Conservation (phyloP, 2,113 vertebrate genomes). For the Salvelinus alpinus region DNA sequence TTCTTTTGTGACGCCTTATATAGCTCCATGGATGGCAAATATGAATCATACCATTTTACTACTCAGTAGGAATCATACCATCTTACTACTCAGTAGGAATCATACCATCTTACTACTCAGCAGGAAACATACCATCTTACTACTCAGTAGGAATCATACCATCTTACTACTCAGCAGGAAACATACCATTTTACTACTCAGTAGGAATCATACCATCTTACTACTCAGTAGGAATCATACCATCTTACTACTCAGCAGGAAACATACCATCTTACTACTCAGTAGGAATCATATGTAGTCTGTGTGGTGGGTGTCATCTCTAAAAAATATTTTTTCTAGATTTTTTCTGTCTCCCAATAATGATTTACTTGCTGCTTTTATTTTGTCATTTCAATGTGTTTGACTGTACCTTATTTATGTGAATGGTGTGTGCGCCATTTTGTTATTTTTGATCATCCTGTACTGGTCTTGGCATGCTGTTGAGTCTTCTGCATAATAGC, state of each 20-base stretch:
- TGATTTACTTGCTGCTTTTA: conserved; percentile 48
- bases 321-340: conserved; percentile 21
- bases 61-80: background rate
- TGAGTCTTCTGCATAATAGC: background rate
- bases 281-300: conserved; percentile 12
- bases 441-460: conserved; percentile 23
- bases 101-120: no score
- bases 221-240: no score
- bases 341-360: conserved; percentile 24
- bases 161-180: background rate
- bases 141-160: background rate
- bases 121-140: background rate
- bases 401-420: conserved; percentile 40
- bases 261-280: background rate
- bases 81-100: no score
- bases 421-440: conserved; percentile 30
- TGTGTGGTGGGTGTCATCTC: conserved; percentile 11
- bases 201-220: background rate
- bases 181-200: background rate
- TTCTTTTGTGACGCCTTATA: no score
- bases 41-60: conserved; percentile 3
- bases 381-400: conserved; percentile 47
- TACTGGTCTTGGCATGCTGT: conserved; percentile 15
- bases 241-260: no score
- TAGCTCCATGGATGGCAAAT: conserved; percentile 6